Base-by-base conservation (phyloP, 2,797 vertebrate genomes). In the Acrossocheilus fasciatus region DNA sequence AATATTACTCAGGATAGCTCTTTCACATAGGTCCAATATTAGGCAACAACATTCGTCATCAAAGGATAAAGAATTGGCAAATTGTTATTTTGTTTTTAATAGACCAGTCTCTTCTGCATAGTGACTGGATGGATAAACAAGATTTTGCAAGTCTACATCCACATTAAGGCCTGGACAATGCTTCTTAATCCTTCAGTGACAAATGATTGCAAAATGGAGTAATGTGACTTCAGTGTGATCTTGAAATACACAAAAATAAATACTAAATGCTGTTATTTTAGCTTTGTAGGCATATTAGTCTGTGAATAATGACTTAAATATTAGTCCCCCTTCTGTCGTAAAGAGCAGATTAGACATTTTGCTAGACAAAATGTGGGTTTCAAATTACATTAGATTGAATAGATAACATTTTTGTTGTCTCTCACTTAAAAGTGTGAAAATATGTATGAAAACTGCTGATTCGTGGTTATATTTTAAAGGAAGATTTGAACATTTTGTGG, bases 111-210 rank as follows among this genome's bases (percentile, higher is more conserved):
- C 14, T 68, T 76, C 26, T 2, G 2, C 41, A 34, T 23, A n/a
- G 54, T 64, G 11, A 39, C 82, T 76, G 39, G 9, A 62, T 17
- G 54, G 30, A 68, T 76, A n/a, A 84, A 45, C 59, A 78, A 62
- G 36, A 76, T 84, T 76, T 66, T 36, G 47, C 14, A 84, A 84
- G 57, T 54, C 45, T 41, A 26, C 66, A 68, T 52, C 59, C 59
- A 41, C 18, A 64, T 12, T 14, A 76, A 66, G 52, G 20, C 75
- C 41, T 59, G 20, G 41, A 50, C 17, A 36, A 75, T 36, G 34
- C 18, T 26, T 26, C 41, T 47, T 83, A 64, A 83, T 75, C 82
- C 59, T 76, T 84, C n/a, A 39, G 2, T 26, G 41, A 66, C 15
- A 84, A 52, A 26, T 36, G 3, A 84, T 4, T 54, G 73, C 15